Conservation (phyloP, 2,113 vertebrate species). For the Gadus macrocephalus region DNA sequence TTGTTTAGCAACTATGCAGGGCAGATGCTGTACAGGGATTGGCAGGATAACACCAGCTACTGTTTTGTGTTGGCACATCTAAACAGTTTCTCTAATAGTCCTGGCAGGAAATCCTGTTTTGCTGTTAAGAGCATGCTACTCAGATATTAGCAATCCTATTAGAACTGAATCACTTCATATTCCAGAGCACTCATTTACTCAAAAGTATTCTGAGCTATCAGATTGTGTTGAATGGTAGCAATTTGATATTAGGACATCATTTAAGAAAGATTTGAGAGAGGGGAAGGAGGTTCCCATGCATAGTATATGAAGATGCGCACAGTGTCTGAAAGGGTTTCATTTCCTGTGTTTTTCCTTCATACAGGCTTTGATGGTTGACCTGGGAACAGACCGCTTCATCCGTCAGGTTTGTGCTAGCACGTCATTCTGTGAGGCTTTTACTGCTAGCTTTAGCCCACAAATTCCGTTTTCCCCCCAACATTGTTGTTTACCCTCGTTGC, state of each 20-base stretch:
- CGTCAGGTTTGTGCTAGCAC: constrained; percentile 79
- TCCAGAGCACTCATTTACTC: neutral
- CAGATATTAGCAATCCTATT: neutral
- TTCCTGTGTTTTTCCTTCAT: constrained; percentile 15
- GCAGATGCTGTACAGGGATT: constrained; percentile 19
- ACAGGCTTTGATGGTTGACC: constrained; percentile 95
- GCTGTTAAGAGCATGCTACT: neutral
- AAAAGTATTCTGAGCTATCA: constrained; percentile 10
- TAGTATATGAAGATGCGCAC: too few species aligned
- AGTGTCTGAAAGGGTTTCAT: neutral
- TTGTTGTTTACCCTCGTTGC: constrained; percentile 44
- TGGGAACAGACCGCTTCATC: constrained; percentile 95
- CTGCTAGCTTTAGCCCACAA: constrained; percentile 28
- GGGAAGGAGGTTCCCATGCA: neutral
- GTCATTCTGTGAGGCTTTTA: neutral
- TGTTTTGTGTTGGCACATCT: neutral
- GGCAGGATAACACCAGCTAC: constrained; percentile 23
- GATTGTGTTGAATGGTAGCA: neutral
- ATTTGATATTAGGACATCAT: neutral
- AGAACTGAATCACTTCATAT: constrained; percentile 10
- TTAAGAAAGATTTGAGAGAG: neutral
- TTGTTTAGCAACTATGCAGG: neutral
- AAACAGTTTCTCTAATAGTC: constrained; percentile 15
- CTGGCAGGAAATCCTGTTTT: constrained; percentile 1
- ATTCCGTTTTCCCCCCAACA: neutral